A percentile compares a stretch with the other conserved stretches of the same genome.
phyloP scores from a whole-genome alignment of 1,140 invertebrate genomes.

The Atta texana region DNA sequence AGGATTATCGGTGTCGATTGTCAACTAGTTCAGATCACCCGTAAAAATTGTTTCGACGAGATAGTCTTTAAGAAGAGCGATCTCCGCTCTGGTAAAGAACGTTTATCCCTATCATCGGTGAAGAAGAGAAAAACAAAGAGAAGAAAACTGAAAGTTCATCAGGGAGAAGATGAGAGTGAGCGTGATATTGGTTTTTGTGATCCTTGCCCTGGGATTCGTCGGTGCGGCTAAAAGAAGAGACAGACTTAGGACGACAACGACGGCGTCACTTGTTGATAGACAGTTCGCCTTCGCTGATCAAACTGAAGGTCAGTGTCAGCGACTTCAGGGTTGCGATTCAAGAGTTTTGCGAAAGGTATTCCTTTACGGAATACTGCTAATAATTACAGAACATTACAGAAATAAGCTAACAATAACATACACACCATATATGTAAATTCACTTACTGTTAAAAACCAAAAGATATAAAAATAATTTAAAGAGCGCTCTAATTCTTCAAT shows the following conservation, averaged over 20 bases:
- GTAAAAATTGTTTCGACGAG: background rate
- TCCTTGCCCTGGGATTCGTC: conserved; percentile 39
- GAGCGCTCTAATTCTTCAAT: background rate
- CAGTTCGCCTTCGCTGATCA: conserved; percentile 74
- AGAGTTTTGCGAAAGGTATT: background rate
- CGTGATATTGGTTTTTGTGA: conserved; percentile 27
- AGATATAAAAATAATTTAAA: background rate
- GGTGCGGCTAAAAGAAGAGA: conserved; percentile 58
- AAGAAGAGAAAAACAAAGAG: background rate
- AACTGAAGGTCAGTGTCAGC: conserved; percentile 77
- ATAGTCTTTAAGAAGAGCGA: background rate
- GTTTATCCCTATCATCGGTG: background rate
- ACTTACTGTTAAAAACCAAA: background rate
- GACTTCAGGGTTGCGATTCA: background rate
- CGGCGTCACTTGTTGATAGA: conserved; percentile 17
- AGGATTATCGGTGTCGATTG: conserved; percentile 24
- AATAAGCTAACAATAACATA: background rate
- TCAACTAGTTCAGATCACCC: conserved; percentile 10
- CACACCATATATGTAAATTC: background rate
- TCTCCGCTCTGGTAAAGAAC: conserved; percentile 13
- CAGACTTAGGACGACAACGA: conserved; percentile 20
- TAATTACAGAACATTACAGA: background rate
- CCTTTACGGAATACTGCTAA: background rate
- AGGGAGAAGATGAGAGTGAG: conserved; percentile 44
- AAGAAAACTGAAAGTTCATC: background rate